Conservation (phyloP, 2,113 vertebrate species). For the Pardalotus punctatus region DNA sequence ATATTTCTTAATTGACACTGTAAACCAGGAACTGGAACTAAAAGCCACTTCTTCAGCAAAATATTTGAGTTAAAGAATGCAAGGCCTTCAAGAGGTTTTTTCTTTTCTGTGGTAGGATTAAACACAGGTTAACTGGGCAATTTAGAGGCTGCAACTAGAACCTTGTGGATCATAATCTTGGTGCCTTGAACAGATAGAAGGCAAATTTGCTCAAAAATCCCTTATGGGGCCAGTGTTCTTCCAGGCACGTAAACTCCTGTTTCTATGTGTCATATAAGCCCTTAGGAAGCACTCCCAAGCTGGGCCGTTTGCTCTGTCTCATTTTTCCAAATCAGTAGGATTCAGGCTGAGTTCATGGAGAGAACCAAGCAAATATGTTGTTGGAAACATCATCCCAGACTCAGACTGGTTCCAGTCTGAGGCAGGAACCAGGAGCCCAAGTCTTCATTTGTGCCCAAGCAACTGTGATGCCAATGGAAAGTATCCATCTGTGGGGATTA, state of each 20-base stretch:
- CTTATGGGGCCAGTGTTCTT: neutral
- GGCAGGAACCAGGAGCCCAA: neutral
- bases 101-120: neutral
- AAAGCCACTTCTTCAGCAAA: neutral
- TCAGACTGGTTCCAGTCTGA: neutral
- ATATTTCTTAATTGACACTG: neutral
- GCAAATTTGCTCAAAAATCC: neutral
- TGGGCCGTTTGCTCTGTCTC: neutral
- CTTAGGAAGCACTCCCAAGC: neutral
- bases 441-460: neutral
- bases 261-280: neutral
- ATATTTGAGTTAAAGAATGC: neutral
- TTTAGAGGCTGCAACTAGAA: neutral
- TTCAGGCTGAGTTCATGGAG: slow-evolving; percentile 5
- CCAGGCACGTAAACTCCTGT: neutral
- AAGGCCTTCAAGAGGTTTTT: neutral
- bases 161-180: neutral
- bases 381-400: neutral
- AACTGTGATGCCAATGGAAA: neutral
- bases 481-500: neutral
- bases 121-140: neutral
- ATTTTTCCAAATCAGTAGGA: slow-evolving; percentile 12
- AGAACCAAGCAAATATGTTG: slow-evolving; percentile 1
- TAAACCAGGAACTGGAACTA: neutral
- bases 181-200: neutral